Base-by-base conservation (phyloP, 1,140 invertebrate species). In the Agrilus planipennis region DNA sequence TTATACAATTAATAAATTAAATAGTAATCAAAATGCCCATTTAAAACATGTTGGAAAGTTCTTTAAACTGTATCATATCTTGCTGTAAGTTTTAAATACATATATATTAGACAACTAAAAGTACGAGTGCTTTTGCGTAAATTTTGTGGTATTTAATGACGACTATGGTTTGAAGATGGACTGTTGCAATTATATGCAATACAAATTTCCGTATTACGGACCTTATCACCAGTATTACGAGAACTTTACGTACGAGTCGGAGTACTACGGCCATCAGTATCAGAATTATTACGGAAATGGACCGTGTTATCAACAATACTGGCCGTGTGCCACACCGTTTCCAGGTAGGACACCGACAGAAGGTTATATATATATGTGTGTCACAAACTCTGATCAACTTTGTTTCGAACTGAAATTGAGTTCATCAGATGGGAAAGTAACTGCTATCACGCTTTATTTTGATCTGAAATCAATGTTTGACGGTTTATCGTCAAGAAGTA, bases 111-210 rank as follows among this genome's bases (percentile, higher is more conserved):
- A 27, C 7, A 27, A 27, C 23, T 27, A 12, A 27, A 27, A 9
- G 23, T n/a, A n/a, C n/a, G n/a, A n/a, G n/a, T n/a, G n/a, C n/a
- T n/a, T n/a, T n/a, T n/a, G n/a, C n/a, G n/a, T n/a, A n/a, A n/a
- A n/a, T n/a, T n/a, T n/a, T n/a, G n/a, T n/a, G n/a, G n/a, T n/a
- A n/a, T n/a, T n/a, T n/a, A n/a, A n/a, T n/a, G n/a, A n/a, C n/a
- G n/a, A n/a, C n/a, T n/a, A n/a, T n/a, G n/a, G n/a, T n/a, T 14
- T 28, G 30, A 48, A 52, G 19, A 71, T 71, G 69, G 63, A 71
- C 60, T 71, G 68, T 53, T 71, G 68, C 53, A 71, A 71, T 42
- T 71, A 70, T 52, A 58, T 69, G 51, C 51, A 44, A 35, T 54
- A 57, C 38, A 49, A 50, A 34, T 65, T 64, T 45, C 58, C 64